Percentiles rank a stretch among this genome's conserved stretches.
Conservation (phyloP, 2,888 invertebrate species). For the Linnaemya tessellans region DNA sequence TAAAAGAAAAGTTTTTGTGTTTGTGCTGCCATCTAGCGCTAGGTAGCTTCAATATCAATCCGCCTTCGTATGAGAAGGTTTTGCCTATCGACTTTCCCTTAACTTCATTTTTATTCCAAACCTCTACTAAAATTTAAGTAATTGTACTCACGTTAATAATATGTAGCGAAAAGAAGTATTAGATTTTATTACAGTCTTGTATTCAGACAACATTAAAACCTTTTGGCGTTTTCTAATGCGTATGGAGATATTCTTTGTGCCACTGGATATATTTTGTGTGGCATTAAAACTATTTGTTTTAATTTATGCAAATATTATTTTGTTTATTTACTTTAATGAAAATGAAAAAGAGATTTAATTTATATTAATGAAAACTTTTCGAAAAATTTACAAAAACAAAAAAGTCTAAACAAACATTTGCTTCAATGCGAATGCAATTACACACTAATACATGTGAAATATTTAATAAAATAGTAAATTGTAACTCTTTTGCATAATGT, state of each 20-base stretch:
- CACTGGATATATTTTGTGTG: constrained; percentile 1
- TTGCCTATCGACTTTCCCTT: too few species aligned
- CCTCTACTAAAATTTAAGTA: too few species aligned
- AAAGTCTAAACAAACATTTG: neutral
- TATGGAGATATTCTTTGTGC: neutral
- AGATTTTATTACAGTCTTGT: too few species aligned
- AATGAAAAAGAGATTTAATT: constrained; percentile 20
- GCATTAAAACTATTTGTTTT: constrained; percentile 27
- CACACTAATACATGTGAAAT: neutral
- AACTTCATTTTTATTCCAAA: too few species aligned
- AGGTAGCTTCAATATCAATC: too few species aligned
- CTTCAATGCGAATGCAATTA: neutral
- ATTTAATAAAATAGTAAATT: constrained; percentile 15
- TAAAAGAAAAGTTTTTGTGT: too few species aligned
- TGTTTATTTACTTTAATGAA: constrained; percentile 13
- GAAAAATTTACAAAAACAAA: neutral
- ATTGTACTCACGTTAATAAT: too few species aligned
- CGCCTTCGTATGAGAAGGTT: too few species aligned
- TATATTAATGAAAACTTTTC: constrained; percentile 39
- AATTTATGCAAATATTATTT: constrained; percentile 45
- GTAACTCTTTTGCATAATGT: constrained; percentile 46
- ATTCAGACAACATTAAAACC: too few species aligned
- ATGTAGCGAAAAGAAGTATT: too few species aligned
- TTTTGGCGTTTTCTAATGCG: too few species aligned
- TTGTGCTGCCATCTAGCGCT: too few species aligned